These are phyloP conservation scores for Bruchidius siliquastri DNA, from an alignment of 2,888 invertebrate genomes.

Conservation along the genomic window DNA sequence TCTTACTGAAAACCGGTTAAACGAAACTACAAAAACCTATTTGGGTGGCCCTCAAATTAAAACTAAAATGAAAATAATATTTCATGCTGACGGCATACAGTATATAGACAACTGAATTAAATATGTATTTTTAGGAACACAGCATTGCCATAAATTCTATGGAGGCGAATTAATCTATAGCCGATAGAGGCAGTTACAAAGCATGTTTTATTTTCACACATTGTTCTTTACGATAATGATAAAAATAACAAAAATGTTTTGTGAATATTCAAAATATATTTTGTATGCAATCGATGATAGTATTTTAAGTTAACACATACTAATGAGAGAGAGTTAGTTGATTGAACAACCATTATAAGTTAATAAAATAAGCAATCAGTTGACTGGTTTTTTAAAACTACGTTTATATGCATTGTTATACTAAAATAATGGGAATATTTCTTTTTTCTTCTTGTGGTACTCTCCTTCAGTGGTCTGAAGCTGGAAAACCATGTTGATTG, in stretches of 20 bases:
- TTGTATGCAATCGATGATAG: too few relatives aligned
- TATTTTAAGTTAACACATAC: too few relatives aligned
- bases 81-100: background rate
- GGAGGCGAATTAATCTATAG: background rate
- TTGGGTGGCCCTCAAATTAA: background rate
- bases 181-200: background rate
- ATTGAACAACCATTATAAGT: too few relatives aligned
- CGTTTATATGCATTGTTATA: too few relatives aligned
- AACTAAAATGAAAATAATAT: background rate
- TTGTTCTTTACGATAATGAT: background rate
- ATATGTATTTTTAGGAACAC: background rate
- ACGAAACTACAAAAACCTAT: background rate
- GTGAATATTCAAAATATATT: too few relatives aligned
- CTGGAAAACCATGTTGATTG: too few relatives aligned
- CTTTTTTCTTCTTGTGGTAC: too few relatives aligned
- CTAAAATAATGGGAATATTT: too few relatives aligned
- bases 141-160: background rate
- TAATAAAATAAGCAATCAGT: too few relatives aligned
- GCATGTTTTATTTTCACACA: background rate
- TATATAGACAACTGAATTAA: background rate
- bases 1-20: background rate
- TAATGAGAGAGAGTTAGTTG: too few relatives aligned
- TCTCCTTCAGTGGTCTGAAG: too few relatives aligned
- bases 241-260: background rate
- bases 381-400: too few relatives aligned